These are phyloP conservation scores for Noctuana brunneofusca DNA, from an alignment of 2,888 invertebrate genomes.

Conservation along the genomic window DNA sequence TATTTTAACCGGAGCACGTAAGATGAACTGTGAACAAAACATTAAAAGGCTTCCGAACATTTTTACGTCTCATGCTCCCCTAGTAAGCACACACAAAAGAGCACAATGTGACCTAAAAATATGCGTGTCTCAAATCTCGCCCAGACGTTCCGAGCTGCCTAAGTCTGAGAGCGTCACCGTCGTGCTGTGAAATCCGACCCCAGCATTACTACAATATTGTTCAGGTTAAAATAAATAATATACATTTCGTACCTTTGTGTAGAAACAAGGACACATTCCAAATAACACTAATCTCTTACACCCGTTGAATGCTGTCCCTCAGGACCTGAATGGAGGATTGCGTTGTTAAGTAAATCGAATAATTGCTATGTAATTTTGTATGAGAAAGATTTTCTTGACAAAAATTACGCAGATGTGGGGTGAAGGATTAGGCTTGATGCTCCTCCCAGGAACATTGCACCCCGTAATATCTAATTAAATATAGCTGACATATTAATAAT, in stretches of 20 bases:
- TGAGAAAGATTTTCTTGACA: too few species aligned
- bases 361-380: too few species aligned
- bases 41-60: conserved; percentile 6
- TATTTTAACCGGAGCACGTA: conserved; percentile 3
- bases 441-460: too few species aligned
- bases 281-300: background rate
- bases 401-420: too few species aligned
- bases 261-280: background rate
- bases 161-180: conserved; percentile 9
- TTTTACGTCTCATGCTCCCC: background rate
- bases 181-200: conserved; percentile 18
- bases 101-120: conserved; percentile 29
- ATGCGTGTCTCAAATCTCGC: conserved; percentile 25
- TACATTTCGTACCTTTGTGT: background rate
- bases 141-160: conserved; percentile 19
- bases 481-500: too few species aligned
- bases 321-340: conserved; percentile 63
- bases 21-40: background rate
- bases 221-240: background rate
- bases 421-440: too few species aligned
- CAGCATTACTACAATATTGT: conserved; percentile 8
- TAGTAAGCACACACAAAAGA: conserved; percentile 14
- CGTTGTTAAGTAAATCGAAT: conserved; percentile 65
- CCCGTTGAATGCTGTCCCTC: conserved; percentile 7
- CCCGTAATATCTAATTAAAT: too few species aligned